Evolutionary conservation across 2,797 vertebrate species (phyloP).

Genomic region (Syncerus caffer): DNA sequence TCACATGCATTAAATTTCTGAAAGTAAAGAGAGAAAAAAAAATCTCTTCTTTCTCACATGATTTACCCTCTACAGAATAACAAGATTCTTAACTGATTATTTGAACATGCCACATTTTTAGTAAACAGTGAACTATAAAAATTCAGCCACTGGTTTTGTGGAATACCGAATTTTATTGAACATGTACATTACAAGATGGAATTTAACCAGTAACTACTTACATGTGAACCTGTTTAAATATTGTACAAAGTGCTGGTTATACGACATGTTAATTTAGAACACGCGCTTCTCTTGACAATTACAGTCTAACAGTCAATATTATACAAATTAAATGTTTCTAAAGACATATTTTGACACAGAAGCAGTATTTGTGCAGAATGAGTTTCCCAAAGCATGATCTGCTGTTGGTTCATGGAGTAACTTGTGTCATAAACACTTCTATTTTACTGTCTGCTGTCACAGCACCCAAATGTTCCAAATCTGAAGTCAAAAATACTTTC

Average conservation of each 20-base stretch:
- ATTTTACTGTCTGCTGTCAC: no score
- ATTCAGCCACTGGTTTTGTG: neutral
- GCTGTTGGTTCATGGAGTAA: neutral
- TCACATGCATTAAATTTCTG: neutral
- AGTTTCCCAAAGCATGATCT: accelerated
- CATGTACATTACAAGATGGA: neutral
- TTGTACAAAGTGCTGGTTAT: neutral
- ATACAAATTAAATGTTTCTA: neutral
- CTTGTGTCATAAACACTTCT: accelerated
- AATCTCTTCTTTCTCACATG: neutral
- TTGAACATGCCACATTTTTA: neutral
- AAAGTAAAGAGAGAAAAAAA: neutral
- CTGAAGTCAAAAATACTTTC: neutral
- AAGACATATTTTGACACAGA: neutral
- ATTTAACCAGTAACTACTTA: neutral
- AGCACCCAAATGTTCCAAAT: neutral
- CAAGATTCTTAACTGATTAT: neutral
- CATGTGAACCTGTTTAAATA: neutral
- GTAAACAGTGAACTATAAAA: neutral
- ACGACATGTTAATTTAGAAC: neutral
- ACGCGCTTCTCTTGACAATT: neutral
- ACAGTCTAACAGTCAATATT: neutral
- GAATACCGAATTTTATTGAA: neutral
- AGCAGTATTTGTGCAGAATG: neutral
- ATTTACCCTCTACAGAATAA: neutral